A percentile compares a stretch with the other conserved stretches of the same genome.
These are phyloP conservation scores for Pampusana beccarii DNA, from an alignment of 2,113 vertebrate species.

Conservation along the genomic window DNA sequence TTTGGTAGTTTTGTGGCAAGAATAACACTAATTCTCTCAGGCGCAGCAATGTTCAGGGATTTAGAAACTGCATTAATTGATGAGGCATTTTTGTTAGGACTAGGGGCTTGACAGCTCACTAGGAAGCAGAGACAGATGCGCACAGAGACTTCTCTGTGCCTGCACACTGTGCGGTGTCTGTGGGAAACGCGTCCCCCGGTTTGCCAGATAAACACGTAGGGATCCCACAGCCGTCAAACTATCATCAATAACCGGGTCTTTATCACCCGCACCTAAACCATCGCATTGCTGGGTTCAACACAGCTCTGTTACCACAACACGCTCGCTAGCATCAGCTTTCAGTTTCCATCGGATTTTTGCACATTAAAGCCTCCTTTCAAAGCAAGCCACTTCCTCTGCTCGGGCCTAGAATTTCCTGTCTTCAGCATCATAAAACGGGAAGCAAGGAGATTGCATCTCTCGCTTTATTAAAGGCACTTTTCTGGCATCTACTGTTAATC, in stretches of 20 bases:
- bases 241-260: neutral
- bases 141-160: neutral
- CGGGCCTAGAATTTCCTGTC: neutral
- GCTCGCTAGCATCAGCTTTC: neutral
- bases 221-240: neutral
- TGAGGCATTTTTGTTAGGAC: neutral
- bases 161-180: neutral
- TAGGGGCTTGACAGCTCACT: neutral
- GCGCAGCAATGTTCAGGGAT: neutral
- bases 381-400: neutral
- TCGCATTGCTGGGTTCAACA: neutral
- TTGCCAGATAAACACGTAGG: neutral
- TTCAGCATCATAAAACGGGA: neutral
- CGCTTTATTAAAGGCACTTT: neutral
- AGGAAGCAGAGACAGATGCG: fast-evolving
- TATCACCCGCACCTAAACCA: neutral
- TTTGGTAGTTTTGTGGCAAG: neutral
- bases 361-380: neutral
- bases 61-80: neutral
- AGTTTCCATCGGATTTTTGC: neutral
- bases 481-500: neutral
- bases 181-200: neutral
- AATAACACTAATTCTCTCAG: neutral
- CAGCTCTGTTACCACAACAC: neutral
- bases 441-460: neutral